phyloP scores from a whole-genome alignment of 2,888 invertebrate species.

The Drosophila melanosoma region DNA sequence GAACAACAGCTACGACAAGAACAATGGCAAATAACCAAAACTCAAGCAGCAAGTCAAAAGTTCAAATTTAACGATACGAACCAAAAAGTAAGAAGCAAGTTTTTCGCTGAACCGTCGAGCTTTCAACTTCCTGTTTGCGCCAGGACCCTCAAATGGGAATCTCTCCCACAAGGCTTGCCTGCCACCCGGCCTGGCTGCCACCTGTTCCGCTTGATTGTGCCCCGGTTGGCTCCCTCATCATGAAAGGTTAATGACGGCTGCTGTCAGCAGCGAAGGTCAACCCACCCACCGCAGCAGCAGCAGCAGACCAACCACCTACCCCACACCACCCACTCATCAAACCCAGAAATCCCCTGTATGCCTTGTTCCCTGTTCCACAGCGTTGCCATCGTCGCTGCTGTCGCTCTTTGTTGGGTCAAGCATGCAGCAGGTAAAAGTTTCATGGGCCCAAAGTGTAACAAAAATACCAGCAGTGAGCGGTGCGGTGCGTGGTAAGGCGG shows the following conservation, averaged over 20 bases:
- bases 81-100: conserved; percentile 26
- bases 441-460: conserved; percentile 60
- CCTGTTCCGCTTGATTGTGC: conserved; percentile 78
- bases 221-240: conserved; percentile 65
- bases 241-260: conserved; percentile 81
- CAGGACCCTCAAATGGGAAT: conserved; percentile 9
- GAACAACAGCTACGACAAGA: conserved; percentile 10
- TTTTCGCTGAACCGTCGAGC: conserved; percentile 6
- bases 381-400: conserved; percentile 28
- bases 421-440: conserved; percentile 75
- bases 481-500: not conserved
- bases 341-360: conserved; percentile 14
- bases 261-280: conserved; percentile 79
- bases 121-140: conserved; percentile 36
- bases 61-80: conserved; percentile 47
- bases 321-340: conserved; percentile 15
- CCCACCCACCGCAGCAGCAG: conserved; percentile 17
- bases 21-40: conserved; percentile 22
- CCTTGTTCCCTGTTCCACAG: not conserved
- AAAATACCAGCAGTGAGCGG: conserved; percentile 47
- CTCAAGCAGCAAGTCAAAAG: conserved; percentile 56
- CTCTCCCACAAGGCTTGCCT: conserved; percentile 8
- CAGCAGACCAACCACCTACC: conserved; percentile 4
- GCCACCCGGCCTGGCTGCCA: conserved; percentile 36
- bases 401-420: conserved; percentile 69